Evolutionary conservation across 2,113 vertebrate genomes (phyloP).

Genomic region (Benitochromis conjunctus): DNA sequence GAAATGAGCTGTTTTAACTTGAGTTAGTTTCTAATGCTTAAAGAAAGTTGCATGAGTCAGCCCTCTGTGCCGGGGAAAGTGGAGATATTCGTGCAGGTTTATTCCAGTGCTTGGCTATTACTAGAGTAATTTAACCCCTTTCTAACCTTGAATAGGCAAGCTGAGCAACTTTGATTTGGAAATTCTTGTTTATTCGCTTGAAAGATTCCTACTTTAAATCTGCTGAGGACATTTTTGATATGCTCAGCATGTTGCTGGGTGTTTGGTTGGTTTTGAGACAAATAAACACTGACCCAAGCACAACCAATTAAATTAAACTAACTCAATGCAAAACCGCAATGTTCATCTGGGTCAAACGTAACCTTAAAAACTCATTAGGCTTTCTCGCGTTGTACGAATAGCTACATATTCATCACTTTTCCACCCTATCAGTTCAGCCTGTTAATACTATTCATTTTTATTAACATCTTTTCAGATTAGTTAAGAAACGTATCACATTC

Average conservation of each 20-base stretch:
- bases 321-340: background rate
- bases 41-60: slow-evolving; percentile 36
- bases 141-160: background rate
- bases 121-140: background rate
- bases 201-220: background rate
- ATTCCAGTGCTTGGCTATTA: background rate
- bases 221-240: background rate
- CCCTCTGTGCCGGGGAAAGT: background rate
- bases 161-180: background rate
- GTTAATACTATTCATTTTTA: background rate
- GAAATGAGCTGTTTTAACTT: slow-evolving; percentile 29
- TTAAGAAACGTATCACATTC: background rate
- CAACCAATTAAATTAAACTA: background rate
- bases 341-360: background rate
- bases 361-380: background rate
- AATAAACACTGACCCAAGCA: background rate
- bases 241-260: background rate
- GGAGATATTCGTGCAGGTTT: slow-evolving; percentile 19
- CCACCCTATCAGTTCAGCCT: background rate
- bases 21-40: slow-evolving; percentile 16
- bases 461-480: background rate
- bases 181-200: background rate
- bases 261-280: background rate
- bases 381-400: background rate
- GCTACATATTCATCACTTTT: background rate